phyloP scores from a whole-genome alignment of 2,113 vertebrate genomes.

The Megaptera novaeangliae region DNA sequence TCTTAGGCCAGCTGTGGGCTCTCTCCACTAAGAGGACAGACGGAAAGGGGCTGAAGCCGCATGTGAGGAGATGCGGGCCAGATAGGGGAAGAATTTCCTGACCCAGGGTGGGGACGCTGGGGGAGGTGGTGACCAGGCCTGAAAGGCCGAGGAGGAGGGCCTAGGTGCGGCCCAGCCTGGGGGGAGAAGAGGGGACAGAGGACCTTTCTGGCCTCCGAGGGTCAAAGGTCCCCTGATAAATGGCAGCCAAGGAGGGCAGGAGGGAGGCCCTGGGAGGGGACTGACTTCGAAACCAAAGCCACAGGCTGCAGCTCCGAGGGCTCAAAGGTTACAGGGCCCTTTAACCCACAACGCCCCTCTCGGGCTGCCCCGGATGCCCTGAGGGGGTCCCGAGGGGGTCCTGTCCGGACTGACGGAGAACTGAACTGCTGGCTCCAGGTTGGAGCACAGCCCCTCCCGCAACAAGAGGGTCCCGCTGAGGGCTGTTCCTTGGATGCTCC shows the following conservation, averaged over 20 bases:
- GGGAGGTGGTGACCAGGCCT: not conserved
- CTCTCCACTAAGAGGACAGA: not conserved
- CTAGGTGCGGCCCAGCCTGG: not conserved
- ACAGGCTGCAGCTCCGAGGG: not conserved
- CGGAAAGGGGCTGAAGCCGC: not conserved
- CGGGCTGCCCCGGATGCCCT: accelerated
- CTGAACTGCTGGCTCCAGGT: not conserved
- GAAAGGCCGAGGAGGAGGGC: not conserved
- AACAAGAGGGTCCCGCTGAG: not conserved
- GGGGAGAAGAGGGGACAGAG: not conserved
- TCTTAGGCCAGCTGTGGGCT: not conserved
- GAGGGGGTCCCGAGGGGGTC: not conserved
- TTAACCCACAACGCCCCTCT: not conserved
- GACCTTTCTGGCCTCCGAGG: not conserved
- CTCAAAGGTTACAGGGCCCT: not conserved
- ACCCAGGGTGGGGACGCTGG: not conserved
- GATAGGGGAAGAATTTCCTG: not conserved
- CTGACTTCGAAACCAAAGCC: not conserved
- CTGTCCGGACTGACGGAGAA: not conserved
- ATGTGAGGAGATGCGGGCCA: not conserved
- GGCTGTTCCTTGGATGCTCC: accelerated
- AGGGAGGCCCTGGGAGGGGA: not conserved
- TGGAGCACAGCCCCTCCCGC: not conserved
- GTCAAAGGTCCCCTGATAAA: slow-evolving; percentile 34
- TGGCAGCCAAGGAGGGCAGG: not conserved